Base-by-base conservation (phyloP, 2,797 vertebrate species). In the Rhinoraja longicauda region DNA sequence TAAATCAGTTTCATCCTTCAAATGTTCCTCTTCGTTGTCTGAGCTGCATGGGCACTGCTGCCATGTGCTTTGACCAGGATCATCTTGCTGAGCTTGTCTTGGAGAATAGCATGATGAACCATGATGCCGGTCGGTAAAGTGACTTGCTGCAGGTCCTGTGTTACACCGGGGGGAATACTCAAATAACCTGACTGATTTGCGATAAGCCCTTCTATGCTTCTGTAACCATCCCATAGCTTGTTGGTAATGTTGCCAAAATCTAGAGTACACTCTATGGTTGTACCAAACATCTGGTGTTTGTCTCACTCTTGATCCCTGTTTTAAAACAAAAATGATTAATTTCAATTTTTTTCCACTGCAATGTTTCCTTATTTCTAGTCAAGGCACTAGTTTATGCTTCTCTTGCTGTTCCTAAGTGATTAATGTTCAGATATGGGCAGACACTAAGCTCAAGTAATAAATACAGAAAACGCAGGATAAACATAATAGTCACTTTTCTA, bases 231-330 rank as follows among this genome's bases (percentile, higher is more conserved):
- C 93, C 97, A 98, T 97, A 0, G 97, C 98, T 93, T 98, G 96
- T 93, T 94, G 96, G 93, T 99, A 99, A 96, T 99, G 98, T 79
- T 96, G 96, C 98, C 99, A 99, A 95, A 98, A 99, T 77, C 97
- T 97, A 21, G 94, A 73, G 9, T 98, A 99, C 0, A 96, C 95
- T 0, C 96, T 95, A 84, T 97, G 96, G 70, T 94, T 96, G 94
- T 97, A 98, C 97, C 97, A 97, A 0, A 96, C 95, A 93, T 94
- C 94, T 0, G 94, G 0, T 0, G 94, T 90, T 39, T 81, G 94
- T 4, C 95, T 59, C 12, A 17, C 24, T 10, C 39, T 70, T 12
- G 95, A 94, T 39, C 93, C 95, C 96, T 97, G 95, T 84, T 75
- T 93, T 91, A 86, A 36, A 15, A 88, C n/a, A 77, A 77, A 45